Conservation (phyloP, 2,888 invertebrate species). For the Heliothis peltigera region DNA sequence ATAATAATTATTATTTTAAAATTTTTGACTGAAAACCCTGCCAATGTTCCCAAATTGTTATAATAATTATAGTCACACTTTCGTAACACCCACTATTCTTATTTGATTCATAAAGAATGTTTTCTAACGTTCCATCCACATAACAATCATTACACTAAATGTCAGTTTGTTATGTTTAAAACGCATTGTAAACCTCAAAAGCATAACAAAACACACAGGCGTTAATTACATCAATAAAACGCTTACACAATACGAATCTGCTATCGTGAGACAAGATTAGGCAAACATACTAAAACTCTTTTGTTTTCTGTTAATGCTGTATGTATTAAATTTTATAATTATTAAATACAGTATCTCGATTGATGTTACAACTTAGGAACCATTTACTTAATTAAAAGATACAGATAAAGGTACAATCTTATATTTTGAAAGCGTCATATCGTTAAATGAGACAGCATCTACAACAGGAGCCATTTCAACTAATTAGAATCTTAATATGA, state of each 20-base stretch:
- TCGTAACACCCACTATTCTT: neutral
- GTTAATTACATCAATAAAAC: slow-evolving; percentile 45
- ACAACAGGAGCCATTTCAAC: slow-evolving; percentile 28
- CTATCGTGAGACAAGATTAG: slow-evolving; percentile 27
- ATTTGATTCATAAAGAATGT: neutral
- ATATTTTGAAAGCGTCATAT: slow-evolving; percentile 44
- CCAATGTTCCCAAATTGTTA: too few species aligned
- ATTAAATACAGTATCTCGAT: slow-evolving; percentile 8
- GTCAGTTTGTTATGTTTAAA: slow-evolving; percentile 10
- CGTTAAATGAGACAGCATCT: slow-evolving; percentile 36
- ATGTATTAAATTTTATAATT: neutral
- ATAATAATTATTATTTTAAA: too few species aligned
- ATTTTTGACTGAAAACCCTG: too few species aligned
- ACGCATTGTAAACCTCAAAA: slow-evolving; percentile 32
- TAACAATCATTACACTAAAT: neutral
- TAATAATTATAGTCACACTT: too few species aligned
- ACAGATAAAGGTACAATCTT: slow-evolving; percentile 41
- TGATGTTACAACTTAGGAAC: neutral
- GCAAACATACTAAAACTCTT: slow-evolving; percentile 16
- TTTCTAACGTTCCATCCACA: neutral
- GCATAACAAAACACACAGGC: neutral
- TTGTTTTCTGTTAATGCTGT: slow-evolving; percentile 9
- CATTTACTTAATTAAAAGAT: slow-evolving; percentile 40
- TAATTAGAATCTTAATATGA: slow-evolving; percentile 38
- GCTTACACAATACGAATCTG: slow-evolving; percentile 25